These are phyloP conservation scores for Dione vanillae DNA, from an alignment of 2,888 invertebrate species.

Conservation along the genomic window DNA sequence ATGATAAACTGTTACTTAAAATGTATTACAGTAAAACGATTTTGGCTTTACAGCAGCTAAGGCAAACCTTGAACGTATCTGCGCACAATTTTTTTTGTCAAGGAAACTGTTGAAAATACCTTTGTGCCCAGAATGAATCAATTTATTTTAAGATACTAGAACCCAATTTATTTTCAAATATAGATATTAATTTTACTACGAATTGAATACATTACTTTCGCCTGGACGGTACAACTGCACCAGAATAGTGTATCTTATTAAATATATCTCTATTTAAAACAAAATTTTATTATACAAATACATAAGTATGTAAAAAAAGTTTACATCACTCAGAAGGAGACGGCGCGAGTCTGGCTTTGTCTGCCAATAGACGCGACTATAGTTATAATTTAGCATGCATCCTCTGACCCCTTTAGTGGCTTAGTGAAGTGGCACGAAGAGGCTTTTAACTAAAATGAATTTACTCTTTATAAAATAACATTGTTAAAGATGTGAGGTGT, in stretches of 20 bases:
- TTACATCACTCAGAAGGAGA: conserved; percentile 8
- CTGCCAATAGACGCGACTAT: conserved; percentile 32
- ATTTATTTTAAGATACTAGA: too few relatives aligned
- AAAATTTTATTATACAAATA: too few relatives aligned
- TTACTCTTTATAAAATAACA: conserved; percentile 4
- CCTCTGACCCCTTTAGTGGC: conserved; percentile 40
- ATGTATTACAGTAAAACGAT: neutral
- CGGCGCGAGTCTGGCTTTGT: conserved; percentile 36
- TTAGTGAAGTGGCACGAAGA: conserved; percentile 23
- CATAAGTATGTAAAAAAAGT: conserved; percentile 1
- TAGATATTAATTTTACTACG: too few relatives aligned
- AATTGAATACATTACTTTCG: too few relatives aligned
- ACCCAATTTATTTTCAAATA: too few relatives aligned
- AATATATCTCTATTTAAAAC: too few relatives aligned
- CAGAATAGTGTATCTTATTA: too few relatives aligned
- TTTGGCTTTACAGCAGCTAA: neutral
- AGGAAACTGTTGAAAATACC: too few relatives aligned
- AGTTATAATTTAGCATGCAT: conserved; percentile 32
- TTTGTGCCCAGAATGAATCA: too few relatives aligned
- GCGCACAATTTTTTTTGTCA: neutral
- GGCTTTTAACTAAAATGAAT: conserved; percentile 24
- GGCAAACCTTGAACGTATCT: conserved; percentile 2
- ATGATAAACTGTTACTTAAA: conserved; percentile 3
- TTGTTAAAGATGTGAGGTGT: neutral
- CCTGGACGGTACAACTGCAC: too few relatives aligned